Base-by-base conservation (phyloP, 2,888 invertebrate species). In the Coelinius sp. region DNA sequence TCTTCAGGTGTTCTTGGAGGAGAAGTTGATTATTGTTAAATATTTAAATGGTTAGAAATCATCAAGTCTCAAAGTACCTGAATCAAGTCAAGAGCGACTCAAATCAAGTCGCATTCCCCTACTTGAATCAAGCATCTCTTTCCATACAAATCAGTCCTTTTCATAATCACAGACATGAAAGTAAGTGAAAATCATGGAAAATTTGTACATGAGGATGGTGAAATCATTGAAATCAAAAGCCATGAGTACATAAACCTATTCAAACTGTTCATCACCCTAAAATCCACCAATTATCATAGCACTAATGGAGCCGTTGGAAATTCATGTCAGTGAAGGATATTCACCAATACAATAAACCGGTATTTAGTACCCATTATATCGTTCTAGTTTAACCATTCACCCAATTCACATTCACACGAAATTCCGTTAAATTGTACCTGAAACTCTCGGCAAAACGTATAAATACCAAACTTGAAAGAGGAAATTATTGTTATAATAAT, bases 291-390 rank as follows among this genome's bases (percentile, higher is more conserved):
- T 53, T 27, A 25, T 25, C 14, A n/a, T n/a, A n/a, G n/a, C 25
- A 22, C 53, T 53, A 27, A 53, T 53, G 53, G 53, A 24, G 27
- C 6, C 53, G 56, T 17, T 20, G 0, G 24, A 56, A 46, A 46
- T 49, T 6, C 3, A 31, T 5, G 27, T 65, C 49, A 35, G 25
- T 35, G 12, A 31, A 2, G 38, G 10, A 14, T 25, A 27, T 56
- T 27, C 24, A 41, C 25, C 31, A 27, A 64, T 56, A 46, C 62
- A 22, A 20, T 63, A 52, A 20, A 38, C 25, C 27, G 17, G 46
- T 38, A 53, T 41, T 44, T n/a, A 66, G 65, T 63, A 68, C 64
- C 65, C 56, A 73, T 38, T 31, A 70, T 24, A 59, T 25, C 14
- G 20, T 59, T n/a, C 10, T 17, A 8, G 35, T 31, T 59, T 31